Percentiles rank a stretch among this genome's conserved stretches.
Conservation (phyloP, 2,797 vertebrate species). For the Anguilla obscura region DNA sequence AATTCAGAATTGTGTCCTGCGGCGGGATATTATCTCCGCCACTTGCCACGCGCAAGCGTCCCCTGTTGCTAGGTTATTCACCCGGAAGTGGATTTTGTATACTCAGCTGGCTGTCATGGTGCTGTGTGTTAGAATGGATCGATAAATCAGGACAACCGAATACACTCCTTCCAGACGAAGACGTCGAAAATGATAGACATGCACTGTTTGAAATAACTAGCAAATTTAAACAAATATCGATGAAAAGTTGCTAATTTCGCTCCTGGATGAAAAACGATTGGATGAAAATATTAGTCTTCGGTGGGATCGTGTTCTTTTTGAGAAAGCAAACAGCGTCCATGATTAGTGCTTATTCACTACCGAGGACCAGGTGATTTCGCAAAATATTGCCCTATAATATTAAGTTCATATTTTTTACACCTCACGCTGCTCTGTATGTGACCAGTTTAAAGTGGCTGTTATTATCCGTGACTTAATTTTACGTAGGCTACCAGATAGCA, state of each 20-base stretch:
- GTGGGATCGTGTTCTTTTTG: constrained; percentile 62
- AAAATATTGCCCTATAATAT: not conserved
- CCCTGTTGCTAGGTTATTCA: constrained; percentile 70
- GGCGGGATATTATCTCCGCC: not conserved
- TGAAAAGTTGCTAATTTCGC: constrained; percentile 50
- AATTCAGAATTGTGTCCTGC: not conserved
- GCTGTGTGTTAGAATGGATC: not conserved
- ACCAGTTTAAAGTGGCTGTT: not conserved
- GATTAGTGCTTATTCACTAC: constrained; percentile 20
- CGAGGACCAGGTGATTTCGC: constrained; percentile 16
- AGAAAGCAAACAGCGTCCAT: constrained; percentile 22
- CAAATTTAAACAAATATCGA: constrained; percentile 18
- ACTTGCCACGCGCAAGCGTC: constrained; percentile 53
- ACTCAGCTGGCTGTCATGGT: not conserved
- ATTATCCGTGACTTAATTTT: too few relatives aligned
- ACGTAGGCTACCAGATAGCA: not conserved
- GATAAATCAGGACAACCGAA: constrained; percentile 24
- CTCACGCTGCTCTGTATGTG: not conserved
- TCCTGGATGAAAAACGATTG: constrained; percentile 53
- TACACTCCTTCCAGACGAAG: not conserved
- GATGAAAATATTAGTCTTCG: constrained; percentile 54
- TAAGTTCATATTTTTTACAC: not conserved
- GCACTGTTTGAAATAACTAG: constrained; percentile 47
- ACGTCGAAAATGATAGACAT: constrained; percentile 54
- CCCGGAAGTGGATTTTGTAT: constrained; percentile 52